Conservation (phyloP, 2,888 invertebrate species). For the Lagria hirta region DNA sequence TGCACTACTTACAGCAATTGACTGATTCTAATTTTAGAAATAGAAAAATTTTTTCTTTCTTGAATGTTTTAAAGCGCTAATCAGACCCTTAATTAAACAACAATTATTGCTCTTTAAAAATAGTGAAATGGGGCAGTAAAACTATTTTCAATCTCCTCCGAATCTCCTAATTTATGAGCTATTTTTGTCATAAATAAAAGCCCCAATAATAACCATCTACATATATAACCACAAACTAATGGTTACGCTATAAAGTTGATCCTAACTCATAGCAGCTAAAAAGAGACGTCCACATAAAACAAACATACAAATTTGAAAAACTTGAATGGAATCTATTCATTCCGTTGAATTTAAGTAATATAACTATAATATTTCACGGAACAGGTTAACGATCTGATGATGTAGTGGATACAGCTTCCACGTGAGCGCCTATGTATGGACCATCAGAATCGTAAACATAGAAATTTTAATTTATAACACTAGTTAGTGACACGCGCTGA, state of each 20-base stretch:
- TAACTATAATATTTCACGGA: slow-evolving; percentile 13
- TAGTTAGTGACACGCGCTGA: slow-evolving; percentile 31
- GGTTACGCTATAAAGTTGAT: slow-evolving; percentile 16
- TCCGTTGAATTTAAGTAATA: slow-evolving; percentile 5
- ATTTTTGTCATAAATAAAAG: slow-evolving; percentile 21
- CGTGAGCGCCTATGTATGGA: slow-evolving; percentile 37
- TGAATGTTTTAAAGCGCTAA: too few relatives aligned
- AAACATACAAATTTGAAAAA: too few relatives aligned
- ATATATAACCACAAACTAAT: slow-evolving; percentile 26
- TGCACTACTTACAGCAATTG: too few relatives aligned
- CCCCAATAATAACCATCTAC: slow-evolving; percentile 23
- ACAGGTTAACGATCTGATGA: slow-evolving; percentile 19
- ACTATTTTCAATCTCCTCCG: slow-evolving; percentile 23
- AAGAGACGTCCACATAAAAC: background rate
- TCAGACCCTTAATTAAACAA: too few relatives aligned
- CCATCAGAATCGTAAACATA: slow-evolving; percentile 37
- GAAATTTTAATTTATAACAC: slow-evolving; percentile 36
- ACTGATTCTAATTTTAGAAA: too few relatives aligned
- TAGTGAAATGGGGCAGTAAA: slow-evolving; percentile 17
- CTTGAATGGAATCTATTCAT: slow-evolving; percentile 6
- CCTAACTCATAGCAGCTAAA: too few relatives aligned
- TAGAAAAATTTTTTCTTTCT: too few relatives aligned
- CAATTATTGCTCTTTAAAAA: slow-evolving; percentile 21
- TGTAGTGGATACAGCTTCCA: slow-evolving; percentile 26
- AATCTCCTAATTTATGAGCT: slow-evolving; percentile 21